Conservation (phyloP, 2,113 vertebrate species). For the Orcinus orca region DNA sequence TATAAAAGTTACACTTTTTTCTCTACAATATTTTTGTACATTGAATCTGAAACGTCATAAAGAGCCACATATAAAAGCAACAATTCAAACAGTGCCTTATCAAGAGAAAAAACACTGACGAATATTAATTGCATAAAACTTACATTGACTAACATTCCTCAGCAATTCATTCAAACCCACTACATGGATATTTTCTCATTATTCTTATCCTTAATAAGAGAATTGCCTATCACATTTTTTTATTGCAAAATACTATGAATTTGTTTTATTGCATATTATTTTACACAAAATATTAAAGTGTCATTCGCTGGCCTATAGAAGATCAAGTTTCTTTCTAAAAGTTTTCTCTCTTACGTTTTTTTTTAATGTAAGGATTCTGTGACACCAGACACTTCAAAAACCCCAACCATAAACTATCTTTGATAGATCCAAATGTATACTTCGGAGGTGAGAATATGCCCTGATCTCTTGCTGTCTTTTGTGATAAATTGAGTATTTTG, state of each 20-base stretch:
- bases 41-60: not conserved
- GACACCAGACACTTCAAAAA: not conserved
- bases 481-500: slow-evolving; percentile 40
- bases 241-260: not conserved
- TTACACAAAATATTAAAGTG: not conserved
- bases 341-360: not conserved
- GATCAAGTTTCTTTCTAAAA: not conserved
- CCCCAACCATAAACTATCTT: not conserved
- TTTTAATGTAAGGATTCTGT: not conserved
- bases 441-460: not conserved
- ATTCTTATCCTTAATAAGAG: not conserved
- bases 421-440: not conserved
- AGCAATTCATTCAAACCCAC: not conserved
- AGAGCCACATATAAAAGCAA: not conserved
- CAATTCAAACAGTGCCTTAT: not conserved
- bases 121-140: slow-evolving; percentile 8
- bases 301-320: not conserved
- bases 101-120: not conserved
- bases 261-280: not conserved
- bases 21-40: not conserved
- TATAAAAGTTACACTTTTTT: not conserved
- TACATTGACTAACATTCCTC: not conserved
- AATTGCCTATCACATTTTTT: not conserved
- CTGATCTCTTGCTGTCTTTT: slow-evolving; percentile 46
- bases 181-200: not conserved